Evolutionary conservation across 2,888 invertebrate genomes (phyloP).

Genomic region (Stenolophus ochropezus): DNA sequence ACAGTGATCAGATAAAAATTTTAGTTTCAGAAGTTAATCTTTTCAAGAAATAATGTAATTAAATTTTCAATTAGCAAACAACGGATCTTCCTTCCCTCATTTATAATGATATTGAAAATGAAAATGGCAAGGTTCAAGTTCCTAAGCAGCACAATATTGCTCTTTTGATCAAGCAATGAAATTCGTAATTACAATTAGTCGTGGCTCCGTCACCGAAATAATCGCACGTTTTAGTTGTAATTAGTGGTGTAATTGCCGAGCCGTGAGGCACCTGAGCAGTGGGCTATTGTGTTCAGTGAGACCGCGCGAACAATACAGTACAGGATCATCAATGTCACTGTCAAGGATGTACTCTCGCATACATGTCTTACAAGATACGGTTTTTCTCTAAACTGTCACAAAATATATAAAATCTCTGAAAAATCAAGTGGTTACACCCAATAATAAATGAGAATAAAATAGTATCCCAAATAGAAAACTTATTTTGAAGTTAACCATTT

Average conservation of each 20-base stretch:
- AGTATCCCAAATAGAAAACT: no score
- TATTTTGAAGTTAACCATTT: no score
- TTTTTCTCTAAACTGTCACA: background rate
- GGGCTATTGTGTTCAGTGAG: slow-evolving; percentile 10
- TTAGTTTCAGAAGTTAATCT: background rate
- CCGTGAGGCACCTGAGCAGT: slow-evolving; percentile 15
- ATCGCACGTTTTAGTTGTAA: slow-evolving; percentile 32
- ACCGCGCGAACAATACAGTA: slow-evolving; percentile 8
- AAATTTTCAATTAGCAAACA: background rate
- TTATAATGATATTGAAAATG: background rate
- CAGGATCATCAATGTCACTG: slow-evolving; percentile 13
- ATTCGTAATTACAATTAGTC: slow-evolving; percentile 23
- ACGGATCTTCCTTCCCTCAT: background rate
- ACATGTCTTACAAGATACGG: background rate
- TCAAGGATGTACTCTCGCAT: background rate
- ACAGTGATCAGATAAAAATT: no score
- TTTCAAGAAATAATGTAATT: background rate
- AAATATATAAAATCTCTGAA: no score
- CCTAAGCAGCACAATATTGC: slow-evolving; percentile 16
- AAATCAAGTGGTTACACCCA: no score
- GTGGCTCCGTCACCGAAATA: slow-evolving; percentile 6
- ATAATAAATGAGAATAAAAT: no score
- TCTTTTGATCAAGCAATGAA: slow-evolving; percentile 18
- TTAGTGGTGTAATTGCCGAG: slow-evolving; percentile 34
- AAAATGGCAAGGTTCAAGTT: slow-evolving; percentile 26